Percentiles rank a stretch among this genome's conserved stretches.
phyloP scores from a whole-genome alignment of 2,797 vertebrate genomes.

The Poecilia gillii region DNA sequence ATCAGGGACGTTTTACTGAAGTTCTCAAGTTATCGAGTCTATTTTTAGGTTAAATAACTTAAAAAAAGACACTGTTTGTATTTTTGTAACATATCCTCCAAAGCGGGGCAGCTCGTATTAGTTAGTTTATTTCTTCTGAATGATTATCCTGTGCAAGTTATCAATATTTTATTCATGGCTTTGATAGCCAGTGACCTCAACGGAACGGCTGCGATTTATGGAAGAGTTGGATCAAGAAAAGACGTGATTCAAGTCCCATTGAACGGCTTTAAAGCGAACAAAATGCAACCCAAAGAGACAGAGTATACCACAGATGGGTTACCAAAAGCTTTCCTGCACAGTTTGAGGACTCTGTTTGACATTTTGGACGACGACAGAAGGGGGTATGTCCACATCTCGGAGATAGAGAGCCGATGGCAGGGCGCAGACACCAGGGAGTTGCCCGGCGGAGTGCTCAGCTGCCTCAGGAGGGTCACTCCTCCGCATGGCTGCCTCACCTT shows the following conservation, averaged over 20 bases:
- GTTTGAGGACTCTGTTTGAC: conserved; percentile 92
- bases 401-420: conserved; percentile 95
- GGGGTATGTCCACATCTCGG: conserved; percentile 92
- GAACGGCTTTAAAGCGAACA: conserved; percentile 34
- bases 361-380: conserved; percentile 90
- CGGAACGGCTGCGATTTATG: conserved; percentile 56
- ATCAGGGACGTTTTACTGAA: neutral
- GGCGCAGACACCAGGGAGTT: conserved; percentile 87
- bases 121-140: conserved; percentile 23
- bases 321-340: conserved; percentile 91
- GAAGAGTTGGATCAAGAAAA: conserved; percentile 56
- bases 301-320: conserved; percentile 84
- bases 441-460: conserved; percentile 88
- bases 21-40: neutral
- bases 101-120: conserved; percentile 11
- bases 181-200: conserved; percentile 76
- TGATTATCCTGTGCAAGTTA: conserved; percentile 1
- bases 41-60: neutral
- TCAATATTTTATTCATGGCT: conserved; percentile 61
- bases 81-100: neutral
- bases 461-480: conserved; percentile 86
- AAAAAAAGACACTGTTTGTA: neutral
- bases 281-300: conserved; percentile 68
- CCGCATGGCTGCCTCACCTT: conserved; percentile 92
- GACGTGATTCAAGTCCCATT: conserved; percentile 33